A percentile compares a stretch with the other conserved stretches of the same genome.
Evolutionary conservation across 2,888 invertebrate species (phyloP).

Genomic region (Vandiemenella viatica): DNA sequence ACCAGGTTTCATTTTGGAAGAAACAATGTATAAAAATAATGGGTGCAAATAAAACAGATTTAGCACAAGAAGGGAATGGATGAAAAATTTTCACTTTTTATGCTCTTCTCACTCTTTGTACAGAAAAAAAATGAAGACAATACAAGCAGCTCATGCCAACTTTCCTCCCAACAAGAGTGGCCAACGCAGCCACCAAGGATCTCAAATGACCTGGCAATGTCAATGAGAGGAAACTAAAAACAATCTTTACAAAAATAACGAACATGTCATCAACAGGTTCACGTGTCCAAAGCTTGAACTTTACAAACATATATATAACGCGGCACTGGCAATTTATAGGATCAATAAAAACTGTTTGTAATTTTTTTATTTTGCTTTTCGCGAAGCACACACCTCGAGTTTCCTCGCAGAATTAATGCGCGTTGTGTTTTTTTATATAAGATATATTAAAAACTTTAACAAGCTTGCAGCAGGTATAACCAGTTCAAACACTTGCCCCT

Average conservation of each 20-base stretch:
- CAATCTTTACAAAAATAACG: conserved; percentile 17
- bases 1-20: no score
- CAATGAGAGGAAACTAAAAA: conserved; percentile 16
- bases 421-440: conserved; percentile 3
- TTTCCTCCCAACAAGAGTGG: no score
- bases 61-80: conserved; percentile 15
- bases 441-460: conserved; percentile 5
- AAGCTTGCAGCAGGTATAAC: conserved; percentile 8
- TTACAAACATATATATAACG: conserved; percentile 15
- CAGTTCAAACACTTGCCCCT: conserved; percentile 8
- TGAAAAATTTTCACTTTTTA: neutral
- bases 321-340: conserved; percentile 17
- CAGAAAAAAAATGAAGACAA: no score
- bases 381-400: conserved; percentile 13
- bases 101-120: no score
- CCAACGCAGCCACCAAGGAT: no score
- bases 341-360: conserved; percentile 15
- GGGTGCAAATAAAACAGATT: conserved; percentile 18
- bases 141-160: no score
- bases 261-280: conserved; percentile 16
- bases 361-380: no score
- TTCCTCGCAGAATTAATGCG: no score
- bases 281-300: conserved; percentile 13
- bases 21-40: conserved; percentile 19
- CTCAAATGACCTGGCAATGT: no score